Conservation (phyloP, 2,888 invertebrate species). For the Rhabditoides inermis region DNA sequence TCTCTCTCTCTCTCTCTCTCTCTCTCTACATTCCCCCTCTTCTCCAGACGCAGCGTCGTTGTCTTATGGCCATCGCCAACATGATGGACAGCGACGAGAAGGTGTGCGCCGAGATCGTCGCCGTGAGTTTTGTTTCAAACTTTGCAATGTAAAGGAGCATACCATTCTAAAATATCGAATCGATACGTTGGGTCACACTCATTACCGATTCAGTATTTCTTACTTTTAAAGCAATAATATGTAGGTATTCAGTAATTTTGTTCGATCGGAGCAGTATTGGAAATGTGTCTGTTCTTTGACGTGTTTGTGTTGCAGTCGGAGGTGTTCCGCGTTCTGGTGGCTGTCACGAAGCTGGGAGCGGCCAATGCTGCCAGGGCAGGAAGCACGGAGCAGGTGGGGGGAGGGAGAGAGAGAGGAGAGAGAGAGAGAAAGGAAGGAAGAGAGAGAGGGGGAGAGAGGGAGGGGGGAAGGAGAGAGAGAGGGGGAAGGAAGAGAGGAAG, state of each 20-base stretch:
- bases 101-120: slow-evolving; percentile 43
- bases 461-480: background rate
- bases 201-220: background rate
- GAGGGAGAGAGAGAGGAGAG: background rate
- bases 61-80: slow-evolving; percentile 46
- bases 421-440: background rate
- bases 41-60: slow-evolving; percentile 35
- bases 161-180: background rate
- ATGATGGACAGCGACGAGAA: slow-evolving; percentile 42
- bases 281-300: too few relatives aligned
- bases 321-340: slow-evolving; percentile 48
- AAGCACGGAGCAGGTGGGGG: slow-evolving; percentile 26
- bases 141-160: background rate
- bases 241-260: too few relatives aligned
- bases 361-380: slow-evolving; percentile 33
- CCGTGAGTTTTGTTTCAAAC: slow-evolving; percentile 22
- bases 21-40: background rate
- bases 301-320: slow-evolving; percentile 28
- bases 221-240: background rate
- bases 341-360: slow-evolving; percentile 44
- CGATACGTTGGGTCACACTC: background rate
- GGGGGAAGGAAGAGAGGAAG: too few relatives aligned
- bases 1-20: background rate
- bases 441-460: slow-evolving; percentile 33
- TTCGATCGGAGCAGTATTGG: too few relatives aligned